Percentiles rank a stretch among this genome's conserved stretches.
phyloP scores from a whole-genome alignment of 2,797 vertebrate species.

The Sebastes variabilis region DNA sequence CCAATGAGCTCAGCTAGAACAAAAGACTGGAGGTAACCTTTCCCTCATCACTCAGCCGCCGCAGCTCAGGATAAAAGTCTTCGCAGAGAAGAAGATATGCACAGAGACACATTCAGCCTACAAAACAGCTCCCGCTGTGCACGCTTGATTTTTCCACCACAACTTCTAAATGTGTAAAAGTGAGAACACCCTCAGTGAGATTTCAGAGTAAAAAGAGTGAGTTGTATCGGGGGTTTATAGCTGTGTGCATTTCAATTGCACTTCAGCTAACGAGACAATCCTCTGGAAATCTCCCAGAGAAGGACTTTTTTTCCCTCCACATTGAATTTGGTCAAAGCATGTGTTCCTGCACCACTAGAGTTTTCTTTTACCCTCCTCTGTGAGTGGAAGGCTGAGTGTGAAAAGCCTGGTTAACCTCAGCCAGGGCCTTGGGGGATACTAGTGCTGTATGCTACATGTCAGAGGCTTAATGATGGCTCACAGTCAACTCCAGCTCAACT shows the following conservation, averaged over 20 bases:
- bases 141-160: constrained; percentile 42
- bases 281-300: constrained; percentile 1
- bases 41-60: constrained; percentile 39
- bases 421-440: constrained; percentile 57
- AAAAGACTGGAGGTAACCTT: constrained; percentile 65
- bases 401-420: constrained; percentile 78
- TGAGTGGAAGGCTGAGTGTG: constrained; percentile 59
- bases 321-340: constrained; percentile 32
- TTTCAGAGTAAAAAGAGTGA: constrained; percentile 21
- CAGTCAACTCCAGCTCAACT: constrained; percentile 56
- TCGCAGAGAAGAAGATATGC: constrained; percentile 28
- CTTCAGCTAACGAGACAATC: constrained; percentile 29
- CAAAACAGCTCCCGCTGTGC: constrained; percentile 32
- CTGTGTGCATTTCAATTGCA: constrained; percentile 12
- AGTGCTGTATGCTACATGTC: constrained; percentile 69
- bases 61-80: constrained; percentile 52
- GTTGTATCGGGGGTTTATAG: constrained; percentile 2
- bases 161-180: constrained; percentile 22
- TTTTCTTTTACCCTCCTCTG: constrained; percentile 39
- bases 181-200: constrained; percentile 10
- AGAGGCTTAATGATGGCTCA: constrained; percentile 77
- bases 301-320: not conserved
- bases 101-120: constrained; percentile 31
- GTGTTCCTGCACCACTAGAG: constrained; percentile 21
- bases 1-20: constrained; percentile 61